These are phyloP conservation scores for Chloebia gouldiae DNA, from an alignment of 2,113 vertebrate species.

Conservation along the genomic window DNA sequence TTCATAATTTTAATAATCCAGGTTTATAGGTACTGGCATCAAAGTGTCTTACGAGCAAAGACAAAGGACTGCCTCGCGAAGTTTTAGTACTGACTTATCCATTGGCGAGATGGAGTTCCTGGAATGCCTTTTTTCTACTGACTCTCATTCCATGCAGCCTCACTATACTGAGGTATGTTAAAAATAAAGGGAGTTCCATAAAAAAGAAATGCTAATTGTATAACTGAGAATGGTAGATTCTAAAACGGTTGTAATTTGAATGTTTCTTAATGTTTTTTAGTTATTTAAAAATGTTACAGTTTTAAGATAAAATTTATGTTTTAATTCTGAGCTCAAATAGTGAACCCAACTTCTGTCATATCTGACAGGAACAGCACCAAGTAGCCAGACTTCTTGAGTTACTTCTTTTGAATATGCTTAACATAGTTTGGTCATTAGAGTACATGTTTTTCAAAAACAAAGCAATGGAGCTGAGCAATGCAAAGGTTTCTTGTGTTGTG, in stretches of 20 bases:
- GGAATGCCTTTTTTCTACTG: conserved; percentile 92
- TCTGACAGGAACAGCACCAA: neutral
- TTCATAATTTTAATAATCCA: conserved; percentile 52
- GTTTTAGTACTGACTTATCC: conserved; percentile 87
- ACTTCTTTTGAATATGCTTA: neutral
- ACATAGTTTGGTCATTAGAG: neutral
- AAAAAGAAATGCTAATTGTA: neutral
- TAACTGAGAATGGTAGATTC: neutral
- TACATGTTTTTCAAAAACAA: neutral
- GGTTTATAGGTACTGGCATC: conserved; percentile 87
- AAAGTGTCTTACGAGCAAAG: conserved; percentile 91
- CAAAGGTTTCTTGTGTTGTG: neutral
- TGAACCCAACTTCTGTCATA: neutral
- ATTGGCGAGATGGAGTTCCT: conserved; percentile 86
- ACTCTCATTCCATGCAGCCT: conserved; percentile 72
- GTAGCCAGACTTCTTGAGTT: neutral
- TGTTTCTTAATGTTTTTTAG: neutral
- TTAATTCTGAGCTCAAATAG: neutral
- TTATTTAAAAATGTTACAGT: neutral
- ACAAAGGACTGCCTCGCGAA: conserved; percentile 82
- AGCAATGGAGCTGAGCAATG: neutral
- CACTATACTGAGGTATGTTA: conserved; percentile 91
- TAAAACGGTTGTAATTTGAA: neutral
- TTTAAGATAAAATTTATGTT: neutral
- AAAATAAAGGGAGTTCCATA: neutral